Evolutionary conservation across 2,113 vertebrate genomes (phyloP).

Genomic region (Serilophus lunatus): DNA sequence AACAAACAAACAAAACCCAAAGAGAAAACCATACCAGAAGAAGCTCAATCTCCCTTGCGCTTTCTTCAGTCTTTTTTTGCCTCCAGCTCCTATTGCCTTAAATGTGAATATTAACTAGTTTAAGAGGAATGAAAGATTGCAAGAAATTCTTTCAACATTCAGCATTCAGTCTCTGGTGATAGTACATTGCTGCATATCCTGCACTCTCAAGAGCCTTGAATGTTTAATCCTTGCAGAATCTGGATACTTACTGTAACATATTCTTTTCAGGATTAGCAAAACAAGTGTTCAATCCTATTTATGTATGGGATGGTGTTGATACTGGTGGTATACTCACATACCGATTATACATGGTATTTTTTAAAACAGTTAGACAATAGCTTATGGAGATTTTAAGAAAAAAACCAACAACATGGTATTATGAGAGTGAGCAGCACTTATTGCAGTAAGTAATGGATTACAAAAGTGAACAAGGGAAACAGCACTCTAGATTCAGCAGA

Average conservation of each 20-base stretch:
- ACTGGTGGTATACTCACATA: background rate
- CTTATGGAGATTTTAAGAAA: background rate
- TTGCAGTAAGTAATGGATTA: background rate
- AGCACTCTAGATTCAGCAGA: background rate
- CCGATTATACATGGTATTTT: background rate
- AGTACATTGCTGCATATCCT: background rate
- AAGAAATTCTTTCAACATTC: background rate
- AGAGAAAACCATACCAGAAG: background rate
- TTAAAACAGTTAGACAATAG: background rate
- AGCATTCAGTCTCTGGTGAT: background rate
- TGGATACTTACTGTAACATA: background rate
- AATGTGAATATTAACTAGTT: background rate
- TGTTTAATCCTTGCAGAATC: background rate
- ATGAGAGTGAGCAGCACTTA: background rate
- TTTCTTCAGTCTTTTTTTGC: background rate
- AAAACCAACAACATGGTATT: background rate
- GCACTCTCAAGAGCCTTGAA: background rate
- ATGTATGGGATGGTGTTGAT: background rate
- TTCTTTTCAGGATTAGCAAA: background rate
- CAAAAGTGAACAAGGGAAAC: background rate
- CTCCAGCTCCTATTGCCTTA: background rate
- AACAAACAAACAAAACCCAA: fast-evolving
- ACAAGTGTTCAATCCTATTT: background rate
- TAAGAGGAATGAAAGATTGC: background rate
- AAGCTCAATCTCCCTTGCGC: background rate